These are phyloP conservation scores for Pseudois nayaur DNA, from an alignment of 2,113 vertebrate species.

Conservation along the genomic window DNA sequence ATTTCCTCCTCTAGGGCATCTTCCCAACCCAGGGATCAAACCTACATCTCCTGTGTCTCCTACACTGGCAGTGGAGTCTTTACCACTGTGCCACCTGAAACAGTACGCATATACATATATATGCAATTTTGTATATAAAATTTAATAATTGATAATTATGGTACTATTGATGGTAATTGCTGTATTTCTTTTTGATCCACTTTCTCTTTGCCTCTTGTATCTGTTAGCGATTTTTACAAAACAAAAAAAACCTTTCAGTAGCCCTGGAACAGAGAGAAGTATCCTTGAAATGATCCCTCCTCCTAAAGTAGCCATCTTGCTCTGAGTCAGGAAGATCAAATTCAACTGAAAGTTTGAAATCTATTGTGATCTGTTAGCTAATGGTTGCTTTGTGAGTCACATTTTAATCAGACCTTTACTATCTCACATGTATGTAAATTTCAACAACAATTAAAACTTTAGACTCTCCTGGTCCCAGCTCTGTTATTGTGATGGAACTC, in stretches of 20 bases:
- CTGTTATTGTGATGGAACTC: not conserved
- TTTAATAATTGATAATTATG: not conserved
- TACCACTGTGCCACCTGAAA: not conserved
- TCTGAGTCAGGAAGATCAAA: not conserved
- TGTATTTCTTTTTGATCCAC: not conserved
- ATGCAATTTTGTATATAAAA: not conserved
- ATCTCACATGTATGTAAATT: not conserved
- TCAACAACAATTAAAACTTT: not conserved
- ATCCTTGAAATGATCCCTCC: not conserved
- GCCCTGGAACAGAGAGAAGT: not conserved
- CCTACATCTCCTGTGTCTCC: not conserved
- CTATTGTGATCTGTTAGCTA: not conserved
- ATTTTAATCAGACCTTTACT: not conserved
- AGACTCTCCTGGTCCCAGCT: not conserved
- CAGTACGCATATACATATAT: not conserved
- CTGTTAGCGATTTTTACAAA: not conserved
- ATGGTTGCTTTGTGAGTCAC: not conserved
- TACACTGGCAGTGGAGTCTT: not conserved
- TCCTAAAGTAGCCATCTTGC: not conserved
- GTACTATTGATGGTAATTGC: not conserved
- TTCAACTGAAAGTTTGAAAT: not conserved
- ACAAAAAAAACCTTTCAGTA: not conserved
- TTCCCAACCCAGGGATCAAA: not conserved
- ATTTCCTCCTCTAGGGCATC: not conserved
- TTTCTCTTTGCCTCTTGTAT: not conserved